Base-by-base conservation (phyloP, 1,140 invertebrate species). In the Agraylea sexmaculata region DNA sequence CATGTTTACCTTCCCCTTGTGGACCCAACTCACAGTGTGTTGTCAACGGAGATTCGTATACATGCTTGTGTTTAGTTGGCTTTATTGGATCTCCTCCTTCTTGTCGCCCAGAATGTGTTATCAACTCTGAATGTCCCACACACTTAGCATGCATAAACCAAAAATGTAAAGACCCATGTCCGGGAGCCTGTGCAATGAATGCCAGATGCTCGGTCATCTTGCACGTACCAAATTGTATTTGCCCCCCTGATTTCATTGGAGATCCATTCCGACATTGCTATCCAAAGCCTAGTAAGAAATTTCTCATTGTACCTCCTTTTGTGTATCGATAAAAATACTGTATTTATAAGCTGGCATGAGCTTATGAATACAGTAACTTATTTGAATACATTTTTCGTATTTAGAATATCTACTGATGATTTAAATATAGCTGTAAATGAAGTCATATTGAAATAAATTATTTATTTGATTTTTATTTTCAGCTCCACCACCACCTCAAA, bases 91-190 rank as follows among this genome's bases (percentile, higher is more conserved):
- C 62, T 40, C 70, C 75, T 23, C 74, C 75, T 15, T 67, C 75
- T 47, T 76, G 77, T 54, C 64, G 75, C 47, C 74, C 75, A 32
- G 74, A 77, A 64, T 82, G 79, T 56, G 67, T 75, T 25, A 70
- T 69, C 42, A 73, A 75, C 56, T 58, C 67, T 2, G 75, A 82
- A 57, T 80, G 78, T 60, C 53, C 74, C 4, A 62, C 62, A 16
- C 67, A 72, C 45, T 58, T 64, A 25, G 73, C 75, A 28, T 82
- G 78, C 53, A 68, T 76, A 39, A 73, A 73, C 50, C 64, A 75
- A 53, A 73, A 70, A 56, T 80, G 77, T 52, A 53, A 60, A 7
- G 69, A 78, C 56, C 75, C 75, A 21, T 80, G 76, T 53, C 58
- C 64, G 31, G 67, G 64, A 33, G 62, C 68, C 5, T 79, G 76